A percentile compares a stretch with the other conserved stretches of the same genome.
Conservation (phyloP, 2,113 vertebrate genomes). For the Bubo blakistoni region DNA sequence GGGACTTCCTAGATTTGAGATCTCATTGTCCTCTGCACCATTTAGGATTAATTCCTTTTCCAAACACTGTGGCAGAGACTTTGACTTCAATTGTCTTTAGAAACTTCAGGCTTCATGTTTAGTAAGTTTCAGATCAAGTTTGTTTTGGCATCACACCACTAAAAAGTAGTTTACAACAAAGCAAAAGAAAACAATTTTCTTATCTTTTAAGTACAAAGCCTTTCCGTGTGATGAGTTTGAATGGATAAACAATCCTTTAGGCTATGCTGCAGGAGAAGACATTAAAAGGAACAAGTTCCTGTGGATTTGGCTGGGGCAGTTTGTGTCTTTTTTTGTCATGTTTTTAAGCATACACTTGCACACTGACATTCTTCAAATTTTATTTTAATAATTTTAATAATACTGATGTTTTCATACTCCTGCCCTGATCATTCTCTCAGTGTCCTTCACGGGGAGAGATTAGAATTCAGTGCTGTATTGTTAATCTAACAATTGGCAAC, state of each 20-base stretch:
- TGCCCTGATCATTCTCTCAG: not conserved
- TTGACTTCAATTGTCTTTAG: not conserved
- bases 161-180: not conserved
- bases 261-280: not conserved
- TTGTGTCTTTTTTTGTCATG: fast-evolving
- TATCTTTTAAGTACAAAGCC: not conserved
- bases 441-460: not conserved
- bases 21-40: not conserved
- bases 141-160: not conserved
- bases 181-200: not conserved
- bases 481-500: not conserved
- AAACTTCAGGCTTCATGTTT: not conserved
- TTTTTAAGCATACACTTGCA: not conserved
- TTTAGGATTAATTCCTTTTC: not conserved
- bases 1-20: not conserved
- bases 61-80: not conserved
- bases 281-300: not conserved
- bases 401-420: not conserved
- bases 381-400: not conserved
- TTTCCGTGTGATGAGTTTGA: not conserved
- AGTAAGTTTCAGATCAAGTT: not conserved
- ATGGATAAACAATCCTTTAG: not conserved
- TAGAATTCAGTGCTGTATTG: not conserved
- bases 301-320: not conserved
- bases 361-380: conserved; percentile 7